Evolutionary conservation across 1,140 invertebrate genomes (phyloP).

Genomic region (Lepidurus arcticus): DNA sequence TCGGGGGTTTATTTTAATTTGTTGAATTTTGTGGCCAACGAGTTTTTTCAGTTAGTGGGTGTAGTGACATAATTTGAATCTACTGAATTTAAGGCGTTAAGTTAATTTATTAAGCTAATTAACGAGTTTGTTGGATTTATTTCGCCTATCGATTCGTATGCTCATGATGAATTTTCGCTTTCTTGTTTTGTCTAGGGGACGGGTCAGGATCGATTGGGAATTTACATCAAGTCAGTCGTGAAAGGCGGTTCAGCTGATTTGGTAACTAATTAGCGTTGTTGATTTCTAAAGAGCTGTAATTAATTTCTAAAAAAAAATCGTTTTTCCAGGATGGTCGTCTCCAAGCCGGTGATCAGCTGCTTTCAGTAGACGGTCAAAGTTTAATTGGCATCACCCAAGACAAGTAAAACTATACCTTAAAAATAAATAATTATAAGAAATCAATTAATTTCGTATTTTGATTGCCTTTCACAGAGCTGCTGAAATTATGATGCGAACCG

Average conservation of each 20-base stretch:
- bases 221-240: constrained; percentile 97
- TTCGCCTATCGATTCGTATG: constrained; percentile 37
- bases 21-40: background rate
- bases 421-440: background rate
- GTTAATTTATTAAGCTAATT: no score
- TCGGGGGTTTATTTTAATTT: constrained; percentile 10
- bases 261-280: constrained; percentile 49
- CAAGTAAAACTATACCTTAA: constrained; percentile 49
- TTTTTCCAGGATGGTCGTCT: constrained; percentile 67
- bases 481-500: constrained; percentile 89
- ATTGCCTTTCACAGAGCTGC: constrained; percentile 63
- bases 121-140: background rate
- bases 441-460: background rate
- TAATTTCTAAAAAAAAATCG: constrained; percentile 43
- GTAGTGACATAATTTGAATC: no score
- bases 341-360: constrained; percentile 91
- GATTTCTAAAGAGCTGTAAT: constrained; percentile 18
- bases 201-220: constrained; percentile 83
- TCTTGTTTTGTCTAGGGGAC: constrained; percentile 60
- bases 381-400: constrained; percentile 95
- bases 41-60: background rate
- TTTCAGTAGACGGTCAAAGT: constrained; percentile 95
- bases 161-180: constrained; percentile 29
- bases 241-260: constrained; percentile 90
- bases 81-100: no score